phyloP scores from a whole-genome alignment of 2,888 invertebrate species.

The Unio pictorum region DNA sequence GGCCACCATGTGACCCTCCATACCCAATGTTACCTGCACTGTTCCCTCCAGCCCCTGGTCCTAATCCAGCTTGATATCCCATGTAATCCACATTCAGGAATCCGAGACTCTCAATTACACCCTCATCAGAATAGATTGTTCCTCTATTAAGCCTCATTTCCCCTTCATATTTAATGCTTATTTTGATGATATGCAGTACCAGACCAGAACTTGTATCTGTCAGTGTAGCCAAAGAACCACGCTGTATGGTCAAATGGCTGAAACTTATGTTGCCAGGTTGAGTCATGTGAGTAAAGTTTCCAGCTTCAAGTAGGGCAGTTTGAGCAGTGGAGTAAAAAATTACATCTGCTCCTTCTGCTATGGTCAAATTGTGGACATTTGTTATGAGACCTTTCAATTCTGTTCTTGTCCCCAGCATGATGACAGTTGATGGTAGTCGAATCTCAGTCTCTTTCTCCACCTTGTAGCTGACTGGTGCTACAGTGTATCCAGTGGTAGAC shows the following conservation, averaged over 20 bases:
- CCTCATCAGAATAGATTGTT: slow-evolving; percentile 41
- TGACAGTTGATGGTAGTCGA: slow-evolving; percentile 45
- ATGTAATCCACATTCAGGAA: slow-evolving; percentile 41
- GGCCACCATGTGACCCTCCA: slow-evolving; percentile 58
- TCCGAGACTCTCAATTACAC: slow-evolving; percentile 50
- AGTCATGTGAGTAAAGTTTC: slow-evolving; percentile 41
- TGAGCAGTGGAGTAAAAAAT: slow-evolving; percentile 48
- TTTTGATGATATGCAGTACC: slow-evolving; percentile 35
- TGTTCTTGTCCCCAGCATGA: slow-evolving; percentile 52
- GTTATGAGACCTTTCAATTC: slow-evolving; percentile 46
- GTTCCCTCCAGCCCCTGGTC: slow-evolving; percentile 42
- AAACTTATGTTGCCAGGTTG: slow-evolving; percentile 48
- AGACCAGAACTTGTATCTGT: slow-evolving; percentile 34
- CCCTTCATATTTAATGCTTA: slow-evolving; percentile 50
- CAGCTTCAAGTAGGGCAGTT: slow-evolving; percentile 53
- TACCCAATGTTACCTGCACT: slow-evolving; percentile 28
- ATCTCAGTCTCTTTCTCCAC: slow-evolving; percentile 46
- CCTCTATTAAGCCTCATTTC: slow-evolving; percentile 47
- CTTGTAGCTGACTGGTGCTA: slow-evolving; percentile 57
- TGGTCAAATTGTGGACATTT: slow-evolving; percentile 53
- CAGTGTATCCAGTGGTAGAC: slow-evolving; percentile 50
- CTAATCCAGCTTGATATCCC: slow-evolving; percentile 29
- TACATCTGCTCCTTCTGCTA: slow-evolving; percentile 50
- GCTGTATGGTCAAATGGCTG: slow-evolving; percentile 46
- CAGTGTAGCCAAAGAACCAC: slow-evolving; percentile 44